Conservation (phyloP, 1,140 invertebrate species). For the Teleogryllus occipitalis region DNA sequence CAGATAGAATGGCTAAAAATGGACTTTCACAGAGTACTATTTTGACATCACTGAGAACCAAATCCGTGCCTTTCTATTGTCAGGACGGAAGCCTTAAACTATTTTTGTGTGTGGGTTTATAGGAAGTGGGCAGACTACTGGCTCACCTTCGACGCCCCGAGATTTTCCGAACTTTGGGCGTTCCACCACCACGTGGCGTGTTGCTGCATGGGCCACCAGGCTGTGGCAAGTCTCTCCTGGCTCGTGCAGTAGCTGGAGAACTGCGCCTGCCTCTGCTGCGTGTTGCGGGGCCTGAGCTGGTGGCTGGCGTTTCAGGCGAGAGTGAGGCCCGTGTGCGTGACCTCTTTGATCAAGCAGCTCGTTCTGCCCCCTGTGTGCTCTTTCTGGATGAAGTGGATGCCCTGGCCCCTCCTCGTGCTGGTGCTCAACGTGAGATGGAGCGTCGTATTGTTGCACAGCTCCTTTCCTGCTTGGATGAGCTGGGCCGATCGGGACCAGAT, state of each 20-base stretch:
- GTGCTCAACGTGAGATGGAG: constrained; percentile 90
- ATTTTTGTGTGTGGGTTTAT: constrained; percentile 14
- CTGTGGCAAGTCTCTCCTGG: constrained; percentile 86
- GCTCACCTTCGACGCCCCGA: constrained; percentile 78
- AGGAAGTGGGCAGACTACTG: constrained; percentile 70
- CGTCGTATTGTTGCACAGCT: constrained; percentile 88
- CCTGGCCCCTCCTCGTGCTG: constrained; percentile 76
- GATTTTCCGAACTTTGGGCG: constrained; percentile 67
- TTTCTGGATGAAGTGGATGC: constrained; percentile 94
- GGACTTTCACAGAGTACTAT: no score
- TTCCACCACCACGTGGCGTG: constrained; percentile 74
- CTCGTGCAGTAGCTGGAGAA: constrained; percentile 83
- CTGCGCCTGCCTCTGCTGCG: constrained; percentile 67
- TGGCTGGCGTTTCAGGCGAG: constrained; percentile 92
- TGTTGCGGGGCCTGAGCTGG: constrained; percentile 81
- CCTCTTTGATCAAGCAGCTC: constrained; percentile 75
- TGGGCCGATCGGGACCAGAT: not conserved
- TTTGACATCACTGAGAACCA: no score
- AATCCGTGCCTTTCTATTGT: no score
- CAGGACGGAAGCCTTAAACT: no score
- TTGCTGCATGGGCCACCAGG: constrained; percentile 87
- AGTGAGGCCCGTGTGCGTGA: constrained; percentile 88
- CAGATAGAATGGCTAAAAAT: no score
- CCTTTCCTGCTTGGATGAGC: constrained; percentile 69
- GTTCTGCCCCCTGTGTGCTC: constrained; percentile 71